Evolutionary conservation across 2,888 invertebrate genomes (phyloP).

Genomic region (Holacanthella duospinosa): DNA sequence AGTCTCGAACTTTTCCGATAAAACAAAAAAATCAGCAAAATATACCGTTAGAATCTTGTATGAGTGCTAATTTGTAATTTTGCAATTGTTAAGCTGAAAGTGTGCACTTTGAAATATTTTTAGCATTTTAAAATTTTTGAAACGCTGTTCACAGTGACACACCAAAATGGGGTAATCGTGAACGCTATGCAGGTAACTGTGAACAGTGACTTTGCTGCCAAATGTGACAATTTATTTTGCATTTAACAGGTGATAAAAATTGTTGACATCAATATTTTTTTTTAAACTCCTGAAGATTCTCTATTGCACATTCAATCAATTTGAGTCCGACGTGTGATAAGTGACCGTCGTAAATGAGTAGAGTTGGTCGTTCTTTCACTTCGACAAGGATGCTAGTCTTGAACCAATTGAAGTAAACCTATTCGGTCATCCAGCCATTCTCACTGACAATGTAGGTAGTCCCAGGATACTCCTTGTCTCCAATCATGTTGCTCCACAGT

Average conservation of each 20-base stretch:
- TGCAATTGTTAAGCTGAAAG: background rate
- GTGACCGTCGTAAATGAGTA: conserved; percentile 17
- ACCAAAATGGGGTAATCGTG: background rate
- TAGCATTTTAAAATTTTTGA: background rate
- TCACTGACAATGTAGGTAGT: conserved; percentile 13
- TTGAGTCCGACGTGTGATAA: conserved; percentile 14
- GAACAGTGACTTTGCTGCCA: background rate
- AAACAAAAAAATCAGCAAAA: no score
- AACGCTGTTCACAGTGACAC: background rate
- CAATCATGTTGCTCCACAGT: conserved; percentile 14
- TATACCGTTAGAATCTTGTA: no score
- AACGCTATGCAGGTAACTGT: background rate
- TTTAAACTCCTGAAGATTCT: background rate
- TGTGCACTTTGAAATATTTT: background rate
- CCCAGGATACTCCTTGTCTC: conserved; percentile 8
- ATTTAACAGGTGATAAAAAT: background rate
- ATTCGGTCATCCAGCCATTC: conserved; percentile 18
- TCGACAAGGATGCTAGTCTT: conserved; percentile 12
- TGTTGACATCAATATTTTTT: no score
- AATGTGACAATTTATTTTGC: background rate
- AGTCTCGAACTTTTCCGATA: background rate
- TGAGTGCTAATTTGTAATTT: background rate
- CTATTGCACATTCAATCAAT: conserved; percentile 14
- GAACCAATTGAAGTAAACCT: conserved; percentile 14
- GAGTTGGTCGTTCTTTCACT: background rate